Evolutionary conservation across 1,140 invertebrate genomes (phyloP).

Genomic region (Papilio polyxenes): DNA sequence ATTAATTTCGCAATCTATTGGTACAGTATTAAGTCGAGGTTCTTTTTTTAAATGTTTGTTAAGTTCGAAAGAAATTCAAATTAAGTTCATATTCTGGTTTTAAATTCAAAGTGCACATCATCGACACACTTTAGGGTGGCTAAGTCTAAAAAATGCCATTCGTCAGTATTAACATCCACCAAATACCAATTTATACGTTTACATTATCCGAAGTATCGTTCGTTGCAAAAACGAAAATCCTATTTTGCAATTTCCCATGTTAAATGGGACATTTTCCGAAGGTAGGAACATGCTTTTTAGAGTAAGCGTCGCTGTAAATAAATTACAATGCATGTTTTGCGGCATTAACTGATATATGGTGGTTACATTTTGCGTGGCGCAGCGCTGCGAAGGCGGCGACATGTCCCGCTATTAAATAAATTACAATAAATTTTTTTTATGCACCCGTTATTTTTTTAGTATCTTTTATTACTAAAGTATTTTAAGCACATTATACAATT

Average conservation of each 20-base stretch:
- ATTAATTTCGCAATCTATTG: no score
- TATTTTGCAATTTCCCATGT: conserved; percentile 36
- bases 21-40: no score
- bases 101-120: conserved; percentile 5
- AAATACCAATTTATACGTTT: conserved; percentile 32
- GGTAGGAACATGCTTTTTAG: conserved; percentile 36
- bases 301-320: conserved; percentile 39
- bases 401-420: conserved; percentile 38
- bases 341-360: conserved; percentile 41
- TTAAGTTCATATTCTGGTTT: conserved; percentile 2
- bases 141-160: not conserved
- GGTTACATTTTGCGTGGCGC: conserved; percentile 39
- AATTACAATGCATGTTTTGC: conserved; percentile 41
- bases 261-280: conserved; percentile 39
- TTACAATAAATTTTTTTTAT: conserved; percentile 36
- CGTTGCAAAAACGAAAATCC: conserved; percentile 37
- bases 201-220: conserved; percentile 33
- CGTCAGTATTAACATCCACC: conserved; percentile 30
- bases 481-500: not conserved
- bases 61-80: not conserved
- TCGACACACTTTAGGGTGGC: not conserved
- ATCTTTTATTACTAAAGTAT: not conserved
- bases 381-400: conserved; percentile 27
- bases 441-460: conserved; percentile 11
- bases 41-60: not conserved